phyloP scores from a whole-genome alignment of 2,888 invertebrate genomes.

The Tenthredo mesomela region DNA sequence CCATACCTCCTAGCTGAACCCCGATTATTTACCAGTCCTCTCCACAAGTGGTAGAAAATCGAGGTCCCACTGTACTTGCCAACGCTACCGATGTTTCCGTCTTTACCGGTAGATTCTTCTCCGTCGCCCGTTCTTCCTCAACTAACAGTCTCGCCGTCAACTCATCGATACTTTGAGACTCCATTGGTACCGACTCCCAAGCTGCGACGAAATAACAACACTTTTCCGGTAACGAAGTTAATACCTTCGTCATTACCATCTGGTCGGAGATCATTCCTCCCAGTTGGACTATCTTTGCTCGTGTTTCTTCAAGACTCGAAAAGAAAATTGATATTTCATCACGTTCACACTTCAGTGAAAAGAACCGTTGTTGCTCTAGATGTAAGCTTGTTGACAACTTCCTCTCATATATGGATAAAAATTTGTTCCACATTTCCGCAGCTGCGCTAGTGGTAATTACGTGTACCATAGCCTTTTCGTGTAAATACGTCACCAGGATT shows the following conservation, averaged over 20 bases:
- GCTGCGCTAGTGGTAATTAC: too few species aligned
- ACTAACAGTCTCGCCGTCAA: not conserved
- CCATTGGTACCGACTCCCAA: not conserved
- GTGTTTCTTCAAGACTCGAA: not conserved
- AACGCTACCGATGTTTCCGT: not conserved
- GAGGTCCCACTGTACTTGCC: too few species aligned
- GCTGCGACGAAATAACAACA: not conserved
- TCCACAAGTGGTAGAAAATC: too few species aligned
- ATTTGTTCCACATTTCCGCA: too few species aligned
- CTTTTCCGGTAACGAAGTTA: not conserved
- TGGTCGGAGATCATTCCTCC: not conserved
- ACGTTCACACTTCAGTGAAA: not conserved
- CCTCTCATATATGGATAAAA: not conserved
- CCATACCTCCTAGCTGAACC: too few species aligned
- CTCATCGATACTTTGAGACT: not conserved
- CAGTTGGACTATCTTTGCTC: not conserved
- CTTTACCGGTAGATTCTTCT: not conserved
- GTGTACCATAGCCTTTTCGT: too few species aligned
- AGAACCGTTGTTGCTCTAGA: not conserved
- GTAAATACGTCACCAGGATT: too few species aligned
- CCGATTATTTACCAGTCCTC: too few species aligned
- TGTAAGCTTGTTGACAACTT: slow-evolving; percentile 56
- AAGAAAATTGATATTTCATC: not conserved
- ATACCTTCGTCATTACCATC: not conserved
- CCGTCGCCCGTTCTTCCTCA: not conserved